Conservation (phyloP, 2,888 invertebrate genomes). For the Zaprionus lineosus region DNA sequence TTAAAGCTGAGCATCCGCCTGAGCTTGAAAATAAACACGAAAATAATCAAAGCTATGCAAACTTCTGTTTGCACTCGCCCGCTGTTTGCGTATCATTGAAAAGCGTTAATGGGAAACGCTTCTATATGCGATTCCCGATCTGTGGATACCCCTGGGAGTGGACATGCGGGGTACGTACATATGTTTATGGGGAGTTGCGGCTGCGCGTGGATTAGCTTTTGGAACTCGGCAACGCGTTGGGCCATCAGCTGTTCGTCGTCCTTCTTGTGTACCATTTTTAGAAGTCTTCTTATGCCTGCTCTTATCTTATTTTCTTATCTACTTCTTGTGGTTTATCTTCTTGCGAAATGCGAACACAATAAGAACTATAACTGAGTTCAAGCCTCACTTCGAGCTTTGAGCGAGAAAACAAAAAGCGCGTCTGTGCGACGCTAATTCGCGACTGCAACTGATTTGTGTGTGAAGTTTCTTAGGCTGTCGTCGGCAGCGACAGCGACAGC, state of each 20-base stretch:
- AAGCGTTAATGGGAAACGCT: no score
- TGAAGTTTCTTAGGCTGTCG: slow-evolving; percentile 45
- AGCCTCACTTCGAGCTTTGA: neutral
- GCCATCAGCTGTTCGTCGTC: slow-evolving; percentile 60
- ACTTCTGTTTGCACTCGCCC: no score
- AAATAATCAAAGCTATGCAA: no score
- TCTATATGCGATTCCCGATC: no score
- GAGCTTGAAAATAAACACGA: no score
- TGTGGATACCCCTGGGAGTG: no score
- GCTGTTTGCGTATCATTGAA: no score
- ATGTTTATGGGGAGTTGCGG: slow-evolving; percentile 87
- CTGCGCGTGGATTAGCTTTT: slow-evolving; percentile 86
- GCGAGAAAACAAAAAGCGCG: slow-evolving; percentile 47
- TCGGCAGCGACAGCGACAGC: slow-evolving; percentile 7
- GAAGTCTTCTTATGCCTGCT: neutral
- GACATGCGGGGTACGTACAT: slow-evolving; percentile 86
- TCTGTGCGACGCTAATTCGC: slow-evolving; percentile 71
- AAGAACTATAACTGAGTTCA: slow-evolving; percentile 3
- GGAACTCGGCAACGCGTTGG: slow-evolving; percentile 60
- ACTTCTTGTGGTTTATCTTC: neutral
- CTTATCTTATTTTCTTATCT: neutral
- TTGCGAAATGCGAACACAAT: slow-evolving; percentile 4
- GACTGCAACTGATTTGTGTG: slow-evolving; percentile 74
- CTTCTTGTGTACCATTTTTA: slow-evolving; percentile 55
- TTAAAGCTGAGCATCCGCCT: no score